phyloP scores from a whole-genome alignment of 2,888 invertebrate species.

The Apamea crenata region DNA sequence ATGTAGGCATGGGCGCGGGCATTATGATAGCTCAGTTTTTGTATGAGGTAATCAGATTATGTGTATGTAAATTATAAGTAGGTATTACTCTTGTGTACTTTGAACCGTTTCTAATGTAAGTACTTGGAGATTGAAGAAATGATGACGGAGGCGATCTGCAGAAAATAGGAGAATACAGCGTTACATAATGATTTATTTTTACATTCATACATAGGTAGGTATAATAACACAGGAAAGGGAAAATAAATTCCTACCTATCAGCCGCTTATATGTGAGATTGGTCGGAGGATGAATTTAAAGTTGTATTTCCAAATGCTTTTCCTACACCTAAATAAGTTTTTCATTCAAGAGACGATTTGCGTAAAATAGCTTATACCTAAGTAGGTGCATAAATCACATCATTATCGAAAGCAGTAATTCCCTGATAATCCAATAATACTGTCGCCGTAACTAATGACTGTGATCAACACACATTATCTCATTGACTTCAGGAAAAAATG shows the following conservation, averaged over 20 bases:
- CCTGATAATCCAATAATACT: not conserved
- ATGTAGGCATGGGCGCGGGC: slow-evolving; percentile 33
- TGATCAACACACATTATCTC: slow-evolving; percentile 19
- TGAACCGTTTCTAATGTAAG: slow-evolving; percentile 15
- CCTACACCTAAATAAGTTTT: not conserved
- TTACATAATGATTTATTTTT: not conserved
- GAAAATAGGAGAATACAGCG: not conserved
- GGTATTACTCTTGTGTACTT: slow-evolving; percentile 30
- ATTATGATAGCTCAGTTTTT: slow-evolving; percentile 36
- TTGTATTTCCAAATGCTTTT: not conserved
- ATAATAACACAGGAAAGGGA: not conserved
- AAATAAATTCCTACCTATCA: not conserved
- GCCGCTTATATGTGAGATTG: no score
- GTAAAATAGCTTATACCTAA: not conserved
- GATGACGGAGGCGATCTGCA: not conserved
- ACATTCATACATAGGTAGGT: not conserved
- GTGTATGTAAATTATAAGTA: slow-evolving; percentile 33
- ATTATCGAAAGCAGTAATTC: not conserved
- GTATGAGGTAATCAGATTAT: slow-evolving; percentile 47
- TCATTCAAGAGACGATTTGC: not conserved
- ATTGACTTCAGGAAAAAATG: slow-evolving; percentile 33
- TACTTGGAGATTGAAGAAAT: slow-evolving; percentile 12
- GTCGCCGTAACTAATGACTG: not conserved
- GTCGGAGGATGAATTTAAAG: no score
- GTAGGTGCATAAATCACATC: not conserved